Percentiles rank a stretch among this genome's conserved stretches.
Conservation (phyloP, 2,797 vertebrate genomes). For the Danio kyathit region DNA sequence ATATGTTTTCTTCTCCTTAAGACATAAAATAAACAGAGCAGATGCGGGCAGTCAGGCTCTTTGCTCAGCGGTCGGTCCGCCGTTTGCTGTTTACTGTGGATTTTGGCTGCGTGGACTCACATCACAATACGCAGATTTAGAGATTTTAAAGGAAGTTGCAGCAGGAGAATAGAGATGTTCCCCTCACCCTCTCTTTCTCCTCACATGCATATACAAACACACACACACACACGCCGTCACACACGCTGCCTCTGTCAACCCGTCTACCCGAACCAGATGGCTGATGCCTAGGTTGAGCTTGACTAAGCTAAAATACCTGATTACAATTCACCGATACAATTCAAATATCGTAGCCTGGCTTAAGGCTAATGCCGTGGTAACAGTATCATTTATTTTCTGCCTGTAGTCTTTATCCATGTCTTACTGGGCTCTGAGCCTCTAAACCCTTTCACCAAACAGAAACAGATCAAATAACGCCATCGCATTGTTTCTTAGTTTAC, state of each 20-base stretch:
- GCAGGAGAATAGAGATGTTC: conserved; percentile 82
- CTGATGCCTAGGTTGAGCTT: conserved; percentile 83
- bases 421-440: conserved; percentile 87
- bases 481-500: conserved; percentile 52
- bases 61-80: conserved; percentile 78
- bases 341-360: conserved; percentile 90
- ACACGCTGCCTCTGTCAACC: conserved; percentile 68
- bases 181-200: conserved; percentile 60
- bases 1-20: conserved; percentile 49
- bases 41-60: conserved; percentile 72
- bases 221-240: conserved; percentile 45
- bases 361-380: conserved; percentile 95
- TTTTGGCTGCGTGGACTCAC: conserved; percentile 90
- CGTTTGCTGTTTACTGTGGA: conserved; percentile 90
- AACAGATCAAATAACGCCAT: conserved; percentile 84
- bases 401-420: conserved; percentile 91
- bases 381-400: conserved; percentile 98
- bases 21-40: conserved; percentile 60
- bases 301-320: conserved; percentile 98
- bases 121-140: conserved; percentile 98
- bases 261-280: conserved; percentile 86
- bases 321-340: conserved; percentile 95
- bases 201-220: conserved; percentile 15
- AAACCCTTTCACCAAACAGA: conserved; percentile 93
- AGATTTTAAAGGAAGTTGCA: conserved; percentile 91